Evolutionary conservation across 2,113 vertebrate species (phyloP), one percentile per base, ranked within the genome.

Genomic region (Crotalus helleri): DNA sequence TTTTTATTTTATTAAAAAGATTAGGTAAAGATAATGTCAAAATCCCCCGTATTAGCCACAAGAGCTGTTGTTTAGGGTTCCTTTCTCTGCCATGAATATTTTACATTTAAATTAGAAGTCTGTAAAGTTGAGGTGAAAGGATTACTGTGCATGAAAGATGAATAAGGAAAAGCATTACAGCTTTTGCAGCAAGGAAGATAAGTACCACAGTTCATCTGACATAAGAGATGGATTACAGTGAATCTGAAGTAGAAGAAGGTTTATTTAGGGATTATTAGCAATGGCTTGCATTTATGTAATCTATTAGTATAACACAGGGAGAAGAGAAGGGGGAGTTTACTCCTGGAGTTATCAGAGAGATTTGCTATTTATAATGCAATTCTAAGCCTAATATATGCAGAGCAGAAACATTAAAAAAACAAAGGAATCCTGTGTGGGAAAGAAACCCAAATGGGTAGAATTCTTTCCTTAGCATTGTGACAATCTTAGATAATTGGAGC

Each of bases 101-200:
- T 95, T 97, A 95, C 91, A 96, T 97, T 97, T 97, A 97, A 97
- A 97, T 97, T 97, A 97, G 93, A 95, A 95, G 94, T 93, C 93
- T 95, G 87, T 94, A 95, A 96, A 96, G 95, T 85, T 96, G 92
- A 97, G 95, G 95, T 96, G 96, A 96, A 97, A 95, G 96, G 95
- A 97, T 97, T 96, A 96, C 88, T 93, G 69, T 87, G 53, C 96
- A 61, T 92, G 93, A 97, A 96, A 96, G 93, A 96, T 94, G 95
- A 96, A 96, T 96, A 95, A 96, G 85, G 74, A 94, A 93, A 93
- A 92, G 92, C 94, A 93, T 93, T 94, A 94, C 96, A 96, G 86
- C 93, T 94, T 95, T 89, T 96, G 93, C 4, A 91, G 96, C 94
- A 94, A 95, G 93, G 94, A 97, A 95, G 95, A 59, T 92, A 97